Percentiles rank a stretch among this genome's conserved stretches.
Conservation (phyloP, 2,113 vertebrate genomes). For the Lepus timidus region DNA sequence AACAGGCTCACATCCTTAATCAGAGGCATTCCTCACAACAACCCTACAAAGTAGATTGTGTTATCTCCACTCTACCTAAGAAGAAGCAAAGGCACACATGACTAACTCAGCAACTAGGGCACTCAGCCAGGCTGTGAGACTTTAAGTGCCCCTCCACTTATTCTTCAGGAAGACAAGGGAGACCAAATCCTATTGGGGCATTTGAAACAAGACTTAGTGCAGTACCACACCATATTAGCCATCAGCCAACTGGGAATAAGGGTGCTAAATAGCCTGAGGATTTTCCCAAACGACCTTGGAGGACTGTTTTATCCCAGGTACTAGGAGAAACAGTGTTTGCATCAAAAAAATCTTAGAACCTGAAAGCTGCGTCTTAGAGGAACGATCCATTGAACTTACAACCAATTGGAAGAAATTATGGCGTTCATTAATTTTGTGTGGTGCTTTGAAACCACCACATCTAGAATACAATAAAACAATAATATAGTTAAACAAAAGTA, state of each 20-base stretch:
- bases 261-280: neutral
- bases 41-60: neutral
- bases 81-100: neutral
- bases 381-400: neutral
- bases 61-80: neutral
- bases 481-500: conserved; percentile 60
- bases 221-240: neutral
- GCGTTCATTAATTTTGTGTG: neutral
- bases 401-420: neutral
- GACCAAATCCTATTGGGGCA: neutral
- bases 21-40: neutral
- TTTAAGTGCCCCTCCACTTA: neutral
- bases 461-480: conserved; percentile 35
- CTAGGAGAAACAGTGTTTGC: neutral
- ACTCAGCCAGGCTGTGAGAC: neutral
- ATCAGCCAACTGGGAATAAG: neutral
- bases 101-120: neutral
- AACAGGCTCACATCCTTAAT: neutral
- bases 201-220: neutral
- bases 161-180: neutral
- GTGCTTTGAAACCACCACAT: conserved; percentile 45
- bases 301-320: neutral
- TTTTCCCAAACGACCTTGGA: neutral
- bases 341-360: conserved; percentile 34
- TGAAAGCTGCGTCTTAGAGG: neutral